phyloP scores from a whole-genome alignment of 1,140 invertebrate genomes.

The Mactra quadrangularis region DNA sequence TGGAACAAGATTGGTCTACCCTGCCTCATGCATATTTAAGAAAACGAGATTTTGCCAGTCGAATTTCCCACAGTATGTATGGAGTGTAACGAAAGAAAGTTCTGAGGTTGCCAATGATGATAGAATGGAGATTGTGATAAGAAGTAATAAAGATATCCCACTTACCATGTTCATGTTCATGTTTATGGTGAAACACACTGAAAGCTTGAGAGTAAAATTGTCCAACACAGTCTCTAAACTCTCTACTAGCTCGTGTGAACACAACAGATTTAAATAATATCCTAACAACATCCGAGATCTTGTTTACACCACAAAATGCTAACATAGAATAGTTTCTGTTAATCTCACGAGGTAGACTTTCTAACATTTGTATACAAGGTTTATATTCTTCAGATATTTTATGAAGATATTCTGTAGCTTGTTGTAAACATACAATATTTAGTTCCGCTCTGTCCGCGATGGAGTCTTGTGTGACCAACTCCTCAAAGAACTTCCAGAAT shows the following conservation, averaged over 20 bases:
- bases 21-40: no score
- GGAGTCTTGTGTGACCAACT: neutral
- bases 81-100: no score
- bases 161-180: slow-evolving; percentile 61
- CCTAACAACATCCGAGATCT: slow-evolving; percentile 58
- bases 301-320: slow-evolving; percentile 48
- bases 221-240: slow-evolving; percentile 71
- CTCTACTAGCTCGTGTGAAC: slow-evolving; percentile 69
- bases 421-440: slow-evolving; percentile 52
- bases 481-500: slow-evolving; percentile 73
- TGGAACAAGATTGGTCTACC: no score
- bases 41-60: no score
- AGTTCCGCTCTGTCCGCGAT: slow-evolving; percentile 7
- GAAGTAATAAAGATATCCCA: no score
- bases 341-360: slow-evolving; percentile 50
- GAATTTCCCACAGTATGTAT: no score
- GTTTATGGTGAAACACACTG: slow-evolving; percentile 69
- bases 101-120: no score
- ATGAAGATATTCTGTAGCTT: slow-evolving; percentile 72
- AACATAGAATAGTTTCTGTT: slow-evolving; percentile 59
- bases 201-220: slow-evolving; percentile 78
- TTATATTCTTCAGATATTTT: slow-evolving; percentile 64
- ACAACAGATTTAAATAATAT: slow-evolving; percentile 73
- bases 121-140: no score
- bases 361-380: slow-evolving; percentile 67